phyloP scores from a whole-genome alignment of 2,888 invertebrate species.

The Heteropelma amictum region DNA sequence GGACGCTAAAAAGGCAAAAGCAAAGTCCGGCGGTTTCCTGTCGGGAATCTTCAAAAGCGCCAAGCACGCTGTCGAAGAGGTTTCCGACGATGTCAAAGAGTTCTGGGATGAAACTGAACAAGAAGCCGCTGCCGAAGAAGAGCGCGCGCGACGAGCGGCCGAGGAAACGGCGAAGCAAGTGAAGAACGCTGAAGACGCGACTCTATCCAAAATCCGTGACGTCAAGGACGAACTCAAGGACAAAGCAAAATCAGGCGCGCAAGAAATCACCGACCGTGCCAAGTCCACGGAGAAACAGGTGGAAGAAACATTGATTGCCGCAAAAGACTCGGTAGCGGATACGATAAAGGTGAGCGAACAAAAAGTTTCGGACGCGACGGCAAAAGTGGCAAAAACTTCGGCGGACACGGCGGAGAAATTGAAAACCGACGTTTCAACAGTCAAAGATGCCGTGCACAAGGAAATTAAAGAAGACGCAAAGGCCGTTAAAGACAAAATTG shows the following conservation, averaged over 20 bases:
- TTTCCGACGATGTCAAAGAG: slow-evolving; percentile 47
- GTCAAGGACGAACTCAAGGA: slow-evolving; percentile 46
- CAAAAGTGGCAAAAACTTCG: slow-evolving; percentile 77
- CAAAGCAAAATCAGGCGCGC: slow-evolving; percentile 20
- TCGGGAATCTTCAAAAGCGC: slow-evolving; percentile 52
- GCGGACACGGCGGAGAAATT: slow-evolving; percentile 68
- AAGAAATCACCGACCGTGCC: slow-evolving; percentile 77
- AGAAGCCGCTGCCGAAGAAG: slow-evolving; percentile 51
- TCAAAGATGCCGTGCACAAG: slow-evolving; percentile 43
- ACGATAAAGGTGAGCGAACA: slow-evolving; percentile 78
- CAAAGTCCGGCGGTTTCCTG: slow-evolving; percentile 39
- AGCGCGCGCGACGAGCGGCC: slow-evolving; percentile 50
- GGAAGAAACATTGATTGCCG: slow-evolving; percentile 79
- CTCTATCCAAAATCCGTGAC: slow-evolving; percentile 23
- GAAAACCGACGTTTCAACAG: slow-evolving; percentile 22
- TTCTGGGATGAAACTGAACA: slow-evolving; percentile 39
- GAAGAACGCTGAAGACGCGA: slow-evolving; percentile 66
- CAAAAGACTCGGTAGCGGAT: slow-evolving; percentile 64
- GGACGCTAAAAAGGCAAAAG: slow-evolving; percentile 49
- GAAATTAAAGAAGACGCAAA: slow-evolving; percentile 53
- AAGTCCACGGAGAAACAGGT: slow-evolving; percentile 67
- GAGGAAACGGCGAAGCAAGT: slow-evolving; percentile 40
- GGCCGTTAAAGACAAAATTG: slow-evolving; percentile 43
- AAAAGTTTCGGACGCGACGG: slow-evolving; percentile 79
- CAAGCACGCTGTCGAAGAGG: slow-evolving; percentile 51